Conservation (phyloP, 2,888 invertebrate species). For the Torymus aiolomorphi region DNA sequence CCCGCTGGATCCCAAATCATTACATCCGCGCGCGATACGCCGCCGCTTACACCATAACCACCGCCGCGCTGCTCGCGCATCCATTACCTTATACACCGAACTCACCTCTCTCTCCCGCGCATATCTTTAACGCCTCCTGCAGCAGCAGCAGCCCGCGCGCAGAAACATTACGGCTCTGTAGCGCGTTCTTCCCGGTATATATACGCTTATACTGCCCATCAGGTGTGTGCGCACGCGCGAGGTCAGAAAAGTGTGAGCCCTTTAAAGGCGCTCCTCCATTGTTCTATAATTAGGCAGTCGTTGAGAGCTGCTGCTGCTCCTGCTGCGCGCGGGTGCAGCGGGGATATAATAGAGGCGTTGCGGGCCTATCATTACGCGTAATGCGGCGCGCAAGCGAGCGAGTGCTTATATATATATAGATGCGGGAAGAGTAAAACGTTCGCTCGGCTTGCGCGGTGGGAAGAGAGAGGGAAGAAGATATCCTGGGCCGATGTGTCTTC, state of each 20-base stretch:
- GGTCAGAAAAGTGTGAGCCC: constrained; percentile 39
- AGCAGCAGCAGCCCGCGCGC: not conserved
- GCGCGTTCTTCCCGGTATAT: constrained; percentile 26
- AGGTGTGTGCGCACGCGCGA: constrained; percentile 1
- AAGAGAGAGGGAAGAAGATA: too few relatives aligned
- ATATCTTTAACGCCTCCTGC: constrained; percentile 31
- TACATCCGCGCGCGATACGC: too few relatives aligned
- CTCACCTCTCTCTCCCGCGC: constrained; percentile 28
- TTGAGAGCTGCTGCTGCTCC: constrained; percentile 60
- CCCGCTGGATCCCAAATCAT: not conserved
- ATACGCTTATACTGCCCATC: not conserved
- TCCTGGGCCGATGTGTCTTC: constrained; percentile 4
- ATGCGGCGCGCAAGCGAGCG: constrained; percentile 51
- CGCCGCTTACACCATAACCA: too few relatives aligned
- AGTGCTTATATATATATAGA: too few relatives aligned
- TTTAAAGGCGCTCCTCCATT: constrained; percentile 55
- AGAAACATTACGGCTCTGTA: not conserved
- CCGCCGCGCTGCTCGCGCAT: not conserved
- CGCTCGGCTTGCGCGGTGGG: too few relatives aligned
- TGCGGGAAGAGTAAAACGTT: too few relatives aligned
- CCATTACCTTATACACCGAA: constrained; percentile 21
- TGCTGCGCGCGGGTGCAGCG: constrained; percentile 55
- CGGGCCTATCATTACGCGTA: constrained; percentile 72
- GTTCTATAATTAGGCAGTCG: constrained; percentile 71
- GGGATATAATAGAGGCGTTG: constrained; percentile 67